Evolutionary conservation across 2,888 invertebrate genomes (phyloP).

Genomic region (Camponotus fellah): DNA sequence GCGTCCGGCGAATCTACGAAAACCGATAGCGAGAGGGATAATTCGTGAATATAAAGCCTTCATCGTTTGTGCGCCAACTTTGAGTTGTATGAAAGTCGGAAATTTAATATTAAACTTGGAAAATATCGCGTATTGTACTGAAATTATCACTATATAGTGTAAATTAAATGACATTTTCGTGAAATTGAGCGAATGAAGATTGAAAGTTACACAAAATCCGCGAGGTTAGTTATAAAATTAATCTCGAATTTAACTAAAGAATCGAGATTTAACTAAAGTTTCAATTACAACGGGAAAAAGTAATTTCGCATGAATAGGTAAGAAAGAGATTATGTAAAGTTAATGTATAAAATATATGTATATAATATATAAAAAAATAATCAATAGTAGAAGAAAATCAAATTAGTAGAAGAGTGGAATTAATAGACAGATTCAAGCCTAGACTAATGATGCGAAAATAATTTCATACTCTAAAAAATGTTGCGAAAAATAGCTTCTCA

Average conservation of each 20-base stretch:
- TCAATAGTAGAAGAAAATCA: too few species aligned
- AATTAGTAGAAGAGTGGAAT: background rate
- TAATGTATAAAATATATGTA: too few species aligned
- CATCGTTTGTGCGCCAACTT: slow-evolving; percentile 15
- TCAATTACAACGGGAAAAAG: background rate
- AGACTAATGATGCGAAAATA: background rate
- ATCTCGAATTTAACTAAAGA: slow-evolving; percentile 3
- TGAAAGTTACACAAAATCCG: slow-evolving; percentile 14
- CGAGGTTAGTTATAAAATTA: slow-evolving; percentile 1
- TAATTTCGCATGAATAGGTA: background rate
- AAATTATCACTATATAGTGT: slow-evolving; percentile 3
- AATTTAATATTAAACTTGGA: slow-evolving; percentile 45
- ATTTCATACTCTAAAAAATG: background rate
- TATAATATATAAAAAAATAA: background rate
- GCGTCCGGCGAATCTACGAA: background rate
- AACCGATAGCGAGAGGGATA: slow-evolving; percentile 6
- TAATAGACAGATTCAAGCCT: background rate
- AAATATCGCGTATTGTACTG: background rate
- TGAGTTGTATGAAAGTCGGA: slow-evolving; percentile 3
- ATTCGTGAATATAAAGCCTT: slow-evolving; percentile 25
- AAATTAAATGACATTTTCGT: slow-evolving; percentile 10
- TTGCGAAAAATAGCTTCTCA: background rate
- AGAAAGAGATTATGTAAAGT: background rate
- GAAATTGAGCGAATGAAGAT: background rate
- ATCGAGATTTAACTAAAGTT: slow-evolving; percentile 4